A percentile compares a stretch with the other conserved stretches of the same genome.
Evolutionary conservation across 2,888 invertebrate species (phyloP).

Genomic region (Agrotis puta): DNA sequence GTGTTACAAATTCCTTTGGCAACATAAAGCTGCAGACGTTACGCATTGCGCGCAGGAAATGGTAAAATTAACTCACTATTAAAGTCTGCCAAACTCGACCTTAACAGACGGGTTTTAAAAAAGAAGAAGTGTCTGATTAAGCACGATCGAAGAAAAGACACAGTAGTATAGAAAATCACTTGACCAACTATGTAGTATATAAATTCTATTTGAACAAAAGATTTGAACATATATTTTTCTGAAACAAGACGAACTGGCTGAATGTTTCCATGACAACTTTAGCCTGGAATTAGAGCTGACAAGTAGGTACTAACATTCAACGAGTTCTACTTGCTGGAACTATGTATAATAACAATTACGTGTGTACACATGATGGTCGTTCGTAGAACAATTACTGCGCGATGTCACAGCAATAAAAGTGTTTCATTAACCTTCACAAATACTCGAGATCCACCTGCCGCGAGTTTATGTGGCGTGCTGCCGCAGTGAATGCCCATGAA

Average conservation of each 20-base stretch:
- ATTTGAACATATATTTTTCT: conserved; percentile 1
- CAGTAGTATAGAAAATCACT: conserved; percentile 13
- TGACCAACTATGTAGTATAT: neutral
- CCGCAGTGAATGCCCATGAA: conserved; percentile 67
- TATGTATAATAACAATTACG: conserved; percentile 49
- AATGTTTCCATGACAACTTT: conserved; percentile 18
- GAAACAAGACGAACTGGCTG: conserved; percentile 17
- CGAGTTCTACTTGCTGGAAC: conserved; percentile 40
- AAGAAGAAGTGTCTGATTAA: neutral
- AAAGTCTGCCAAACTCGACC: conserved; percentile 29
- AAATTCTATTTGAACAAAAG: conserved; percentile 15
- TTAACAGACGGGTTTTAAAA: conserved; percentile 13
- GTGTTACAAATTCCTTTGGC: conserved; percentile 68
- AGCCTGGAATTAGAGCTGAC: conserved; percentile 16
- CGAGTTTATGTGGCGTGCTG: conserved; percentile 68
- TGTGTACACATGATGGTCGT: conserved; percentile 29
- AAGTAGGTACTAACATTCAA: neutral
- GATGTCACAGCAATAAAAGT: conserved; percentile 60
- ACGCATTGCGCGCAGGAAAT: conserved; percentile 51
- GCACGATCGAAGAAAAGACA: conserved; percentile 1
- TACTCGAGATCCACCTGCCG: conserved; percentile 62
- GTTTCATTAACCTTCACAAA: conserved; percentile 59
- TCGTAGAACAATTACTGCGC: conserved; percentile 58
- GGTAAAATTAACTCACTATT: conserved; percentile 44
- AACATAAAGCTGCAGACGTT: conserved; percentile 54